These are phyloP conservation scores for Ancistrus triradiatus DNA, from an alignment of 2,113 vertebrate species.

Conservation along the genomic window DNA sequence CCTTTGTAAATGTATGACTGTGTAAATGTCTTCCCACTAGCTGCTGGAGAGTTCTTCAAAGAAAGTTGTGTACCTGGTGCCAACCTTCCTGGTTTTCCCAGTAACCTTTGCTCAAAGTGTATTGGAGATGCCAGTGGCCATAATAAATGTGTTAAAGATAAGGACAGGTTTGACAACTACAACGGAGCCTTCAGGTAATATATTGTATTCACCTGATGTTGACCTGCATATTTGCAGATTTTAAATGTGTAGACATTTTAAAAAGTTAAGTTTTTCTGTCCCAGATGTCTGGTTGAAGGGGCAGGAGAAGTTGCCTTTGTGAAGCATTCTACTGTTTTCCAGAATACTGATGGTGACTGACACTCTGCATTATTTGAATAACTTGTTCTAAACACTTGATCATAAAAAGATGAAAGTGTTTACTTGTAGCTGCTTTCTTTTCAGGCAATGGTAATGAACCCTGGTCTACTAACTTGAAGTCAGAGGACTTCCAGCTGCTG, in stretches of 20 bases:
- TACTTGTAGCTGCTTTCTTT: too few relatives aligned
- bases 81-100: slow-evolving; percentile 68
- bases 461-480: slow-evolving; percentile 72
- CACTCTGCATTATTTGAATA: neutral
- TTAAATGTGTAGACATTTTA: neutral
- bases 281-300: slow-evolving; percentile 78
- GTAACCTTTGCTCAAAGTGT: slow-evolving; percentile 78
- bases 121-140: slow-evolving; percentile 72
- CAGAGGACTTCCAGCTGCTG: slow-evolving; percentile 82
- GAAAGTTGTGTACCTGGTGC: slow-evolving; percentile 86
- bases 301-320: slow-evolving; percentile 89
- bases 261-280: neutral
- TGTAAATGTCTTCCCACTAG: slow-evolving; percentile 58
- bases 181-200: slow-evolving; percentile 58
- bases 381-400: neutral
- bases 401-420: too few relatives aligned
- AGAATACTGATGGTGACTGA: slow-evolving; percentile 82
- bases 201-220: too few relatives aligned
- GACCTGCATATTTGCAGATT: neutral
- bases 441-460: slow-evolving; percentile 73
- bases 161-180: slow-evolving; percentile 82
- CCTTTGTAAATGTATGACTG: too few relatives aligned
- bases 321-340: slow-evolving; percentile 85
- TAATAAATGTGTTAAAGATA: slow-evolving; percentile 76
- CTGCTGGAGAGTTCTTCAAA: slow-evolving; percentile 81